phyloP scores from a whole-genome alignment of 1,140 invertebrate species.

The Habropoda laboriosa region DNA sequence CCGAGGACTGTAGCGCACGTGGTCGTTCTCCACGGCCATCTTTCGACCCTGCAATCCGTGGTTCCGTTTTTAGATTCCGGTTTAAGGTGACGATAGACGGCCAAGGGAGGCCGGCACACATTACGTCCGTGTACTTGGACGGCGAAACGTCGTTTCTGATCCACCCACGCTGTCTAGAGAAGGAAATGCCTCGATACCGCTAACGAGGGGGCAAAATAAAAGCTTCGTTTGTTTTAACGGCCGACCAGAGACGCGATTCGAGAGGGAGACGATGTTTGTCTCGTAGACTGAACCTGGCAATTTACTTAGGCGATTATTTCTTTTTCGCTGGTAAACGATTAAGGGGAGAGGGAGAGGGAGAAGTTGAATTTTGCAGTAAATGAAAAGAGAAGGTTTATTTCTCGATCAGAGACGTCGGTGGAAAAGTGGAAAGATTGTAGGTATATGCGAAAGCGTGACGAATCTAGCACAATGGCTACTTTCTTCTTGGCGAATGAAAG shows the following conservation, averaged over 20 bases:
- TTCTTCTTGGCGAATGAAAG: neutral
- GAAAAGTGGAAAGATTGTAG: neutral
- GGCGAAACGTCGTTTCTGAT: slow-evolving; percentile 1
- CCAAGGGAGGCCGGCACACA: slow-evolving; percentile 31
- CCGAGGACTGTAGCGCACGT: neutral
- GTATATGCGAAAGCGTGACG: too few species aligned
- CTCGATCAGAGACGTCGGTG: neutral
- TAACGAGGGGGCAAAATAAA: neutral
- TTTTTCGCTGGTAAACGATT: too few species aligned
- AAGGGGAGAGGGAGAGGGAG: too few species aligned
- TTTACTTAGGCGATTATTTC: too few species aligned
- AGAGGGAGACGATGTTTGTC: too few species aligned
- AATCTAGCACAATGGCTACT: neutral
- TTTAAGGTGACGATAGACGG: slow-evolving; percentile 30
- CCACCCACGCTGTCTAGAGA: slow-evolving; percentile 1
- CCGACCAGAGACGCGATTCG: too few species aligned
- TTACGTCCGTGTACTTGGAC: slow-evolving; percentile 13
- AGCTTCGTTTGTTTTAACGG: neutral
- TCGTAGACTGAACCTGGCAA: too few species aligned
- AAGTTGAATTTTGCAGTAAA: too few species aligned
- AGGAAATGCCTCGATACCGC: neutral
- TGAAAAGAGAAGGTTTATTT: neutral
- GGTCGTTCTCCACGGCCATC: slow-evolving; percentile 6
- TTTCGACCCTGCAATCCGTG: neutral
- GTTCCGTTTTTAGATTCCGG: slow-evolving; percentile 44